Conservation (phyloP, 2,888 invertebrate genomes). For the Trilocha varians region DNA sequence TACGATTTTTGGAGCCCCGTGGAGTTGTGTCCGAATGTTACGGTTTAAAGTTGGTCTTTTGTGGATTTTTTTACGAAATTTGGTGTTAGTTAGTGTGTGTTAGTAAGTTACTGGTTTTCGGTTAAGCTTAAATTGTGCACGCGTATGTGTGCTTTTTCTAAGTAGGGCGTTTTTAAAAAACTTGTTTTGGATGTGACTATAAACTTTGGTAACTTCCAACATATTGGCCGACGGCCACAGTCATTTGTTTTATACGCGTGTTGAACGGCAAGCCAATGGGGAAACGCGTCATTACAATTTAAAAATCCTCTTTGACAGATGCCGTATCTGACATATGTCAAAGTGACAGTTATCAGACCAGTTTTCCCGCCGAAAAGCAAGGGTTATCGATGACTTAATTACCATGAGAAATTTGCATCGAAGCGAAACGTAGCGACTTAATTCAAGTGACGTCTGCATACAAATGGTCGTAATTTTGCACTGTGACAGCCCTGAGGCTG, state of each 20-base stretch:
- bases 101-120: too few species aligned
- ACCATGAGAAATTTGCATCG: conserved; percentile 59
- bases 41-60: background rate
- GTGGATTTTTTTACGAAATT: background rate
- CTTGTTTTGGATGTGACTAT: too few species aligned
- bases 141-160: too few species aligned
- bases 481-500: conserved; percentile 56
- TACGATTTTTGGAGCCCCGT: too few species aligned
- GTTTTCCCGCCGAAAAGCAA: background rate
- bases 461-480: conserved; percentile 66
- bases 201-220: too few species aligned
- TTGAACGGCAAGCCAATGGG: background rate
- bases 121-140: too few species aligned
- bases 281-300: background rate
- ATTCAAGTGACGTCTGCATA: conserved; percentile 54
- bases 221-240: background rate
- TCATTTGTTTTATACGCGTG: background rate
- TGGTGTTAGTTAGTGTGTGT: too few species aligned
- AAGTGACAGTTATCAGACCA: background rate
- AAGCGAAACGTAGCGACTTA: conserved; percentile 49
- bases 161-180: too few species aligned
- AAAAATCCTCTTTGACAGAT: background rate
- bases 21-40: background rate
- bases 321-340: background rate
- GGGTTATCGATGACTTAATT: conserved; percentile 63